Conservation (phyloP, 2,797 vertebrate genomes). For the Hippocampus kuda region DNA sequence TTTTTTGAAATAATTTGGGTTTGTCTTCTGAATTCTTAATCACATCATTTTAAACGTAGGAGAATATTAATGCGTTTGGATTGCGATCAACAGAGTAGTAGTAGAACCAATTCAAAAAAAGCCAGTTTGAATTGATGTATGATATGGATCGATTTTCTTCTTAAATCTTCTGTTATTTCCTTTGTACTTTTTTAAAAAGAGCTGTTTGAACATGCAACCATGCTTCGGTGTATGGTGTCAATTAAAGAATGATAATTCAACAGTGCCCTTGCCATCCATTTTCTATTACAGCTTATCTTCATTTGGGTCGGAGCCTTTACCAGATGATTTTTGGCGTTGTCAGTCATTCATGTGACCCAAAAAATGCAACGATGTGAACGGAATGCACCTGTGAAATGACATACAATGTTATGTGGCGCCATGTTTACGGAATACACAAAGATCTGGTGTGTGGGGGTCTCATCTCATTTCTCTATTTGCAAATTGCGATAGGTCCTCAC, state of each 20-base stretch:
- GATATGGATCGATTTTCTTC: slow-evolving; percentile 38
- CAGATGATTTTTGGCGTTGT: no score
- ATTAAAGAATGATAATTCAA: slow-evolving; percentile 38
- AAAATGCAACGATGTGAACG: neutral
- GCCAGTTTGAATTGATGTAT: slow-evolving; percentile 29
- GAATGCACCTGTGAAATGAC: neutral
- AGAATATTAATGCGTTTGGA: slow-evolving; percentile 14
- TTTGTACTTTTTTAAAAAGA: slow-evolving; percentile 58
- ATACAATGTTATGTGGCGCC: no score
- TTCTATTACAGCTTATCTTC: no score
- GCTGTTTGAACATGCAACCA: slow-evolving; percentile 60
- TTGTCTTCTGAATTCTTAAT: slow-evolving; percentile 8
- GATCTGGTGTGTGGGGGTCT: no score
- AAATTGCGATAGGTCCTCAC: no score
- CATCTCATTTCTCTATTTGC: no score
- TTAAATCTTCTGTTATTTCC: slow-evolving; percentile 52
- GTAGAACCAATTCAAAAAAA: slow-evolving; percentile 9
- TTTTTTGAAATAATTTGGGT: neutral
- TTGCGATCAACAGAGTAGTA: slow-evolving; percentile 9
- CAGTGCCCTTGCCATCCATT: slow-evolving; percentile 8
- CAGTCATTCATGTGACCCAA: no score
- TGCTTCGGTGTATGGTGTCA: slow-evolving; percentile 64
- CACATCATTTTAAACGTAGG: neutral
- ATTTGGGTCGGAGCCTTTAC: no score
- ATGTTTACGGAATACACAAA: no score